Evolutionary conservation across 2,888 invertebrate genomes (phyloP), one percentile per base, ranked within the genome.

Genomic region (Hesperia comma): DNA sequence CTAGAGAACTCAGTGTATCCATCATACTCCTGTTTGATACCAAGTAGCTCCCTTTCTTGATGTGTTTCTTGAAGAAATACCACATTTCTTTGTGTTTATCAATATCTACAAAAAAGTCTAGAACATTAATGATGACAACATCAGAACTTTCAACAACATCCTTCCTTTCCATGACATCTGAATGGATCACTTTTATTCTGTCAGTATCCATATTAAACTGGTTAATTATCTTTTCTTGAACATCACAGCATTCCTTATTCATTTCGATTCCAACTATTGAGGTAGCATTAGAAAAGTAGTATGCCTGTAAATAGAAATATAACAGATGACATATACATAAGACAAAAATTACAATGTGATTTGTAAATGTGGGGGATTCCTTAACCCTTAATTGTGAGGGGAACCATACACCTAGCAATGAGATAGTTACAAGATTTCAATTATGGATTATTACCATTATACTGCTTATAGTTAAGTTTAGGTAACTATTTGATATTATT

Each of bases 211-310:
- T 84, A 49, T 85, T 80, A 75, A 93, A 94, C 76, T 94, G 93
- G 0, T 85, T 78, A 40, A 95, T 83, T 5, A 95, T 93, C 55
- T 88, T 88, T 58, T 92, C 86, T 82, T 96, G 95, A 7, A 96
- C 78, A 55, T 93, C 85, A 85, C 95, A 95, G 67, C 94, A 94
- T 63, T 95, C 95, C 71, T 92, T 85, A 77, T 95, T 95, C 81
- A 96, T 94, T 90, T 96, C 96, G 43, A 96, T 92, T 8, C 96
- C 96, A 70, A 95, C 83, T 57, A 95, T 94, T 72, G 85, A 88
- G 12, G 84, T 80, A 46, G 94, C 93, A 80, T 93, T 93, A 43
- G 95, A 93, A 63, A 93, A 94, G 73, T 94, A 84, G 77, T 94
- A 94, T 57, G 95, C 95, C 95, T 95, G 85, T 63, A 92, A 87